These are phyloP conservation scores for Bombus terrestris DNA, from an alignment of 1,140 invertebrate species.

Conservation along the genomic window DNA sequence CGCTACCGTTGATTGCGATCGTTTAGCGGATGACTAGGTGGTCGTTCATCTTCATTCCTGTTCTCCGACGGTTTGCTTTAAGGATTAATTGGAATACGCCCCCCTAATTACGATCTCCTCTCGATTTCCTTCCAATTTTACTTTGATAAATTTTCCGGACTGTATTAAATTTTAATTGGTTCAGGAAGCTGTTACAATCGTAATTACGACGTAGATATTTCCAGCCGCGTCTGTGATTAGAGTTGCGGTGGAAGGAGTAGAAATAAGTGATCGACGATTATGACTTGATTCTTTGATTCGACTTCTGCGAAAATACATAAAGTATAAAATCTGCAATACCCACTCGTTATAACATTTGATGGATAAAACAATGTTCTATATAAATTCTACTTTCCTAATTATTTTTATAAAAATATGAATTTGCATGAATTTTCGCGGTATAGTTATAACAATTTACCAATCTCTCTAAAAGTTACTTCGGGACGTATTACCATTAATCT, in stretches of 20 bases:
- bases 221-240: neutral
- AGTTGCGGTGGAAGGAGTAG: neutral
- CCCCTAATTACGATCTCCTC: slow-evolving; percentile 31
- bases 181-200: slow-evolving; percentile 34
- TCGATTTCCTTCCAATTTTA: slow-evolving; percentile 51
- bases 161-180: slow-evolving; percentile 43
- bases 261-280: neutral
- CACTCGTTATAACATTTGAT: too few relatives aligned
- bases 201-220: slow-evolving; percentile 14
- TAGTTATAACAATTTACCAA: too few relatives aligned
- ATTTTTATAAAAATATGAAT: too few relatives aligned
- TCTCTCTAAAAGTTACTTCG: too few relatives aligned
- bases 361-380: too few relatives aligned
- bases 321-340: too few relatives aligned
- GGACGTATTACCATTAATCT: too few relatives aligned
- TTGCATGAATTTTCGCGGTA: neutral
- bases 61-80: slow-evolving; percentile 21
- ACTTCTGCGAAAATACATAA: too few relatives aligned
- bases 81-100: slow-evolving; percentile 46
- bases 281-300: neutral
- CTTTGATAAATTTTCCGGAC: slow-evolving; percentile 40
- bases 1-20: slow-evolving; percentile 48
- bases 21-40: slow-evolving; percentile 42
- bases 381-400: too few relatives aligned
- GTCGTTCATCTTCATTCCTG: slow-evolving; percentile 51